A percentile compares a stretch with the other conserved stretches of the same genome.
Evolutionary conservation across 92 coral and sea anemone genomes (phyloP).

Genomic region (Siderastrea radians): DNA sequence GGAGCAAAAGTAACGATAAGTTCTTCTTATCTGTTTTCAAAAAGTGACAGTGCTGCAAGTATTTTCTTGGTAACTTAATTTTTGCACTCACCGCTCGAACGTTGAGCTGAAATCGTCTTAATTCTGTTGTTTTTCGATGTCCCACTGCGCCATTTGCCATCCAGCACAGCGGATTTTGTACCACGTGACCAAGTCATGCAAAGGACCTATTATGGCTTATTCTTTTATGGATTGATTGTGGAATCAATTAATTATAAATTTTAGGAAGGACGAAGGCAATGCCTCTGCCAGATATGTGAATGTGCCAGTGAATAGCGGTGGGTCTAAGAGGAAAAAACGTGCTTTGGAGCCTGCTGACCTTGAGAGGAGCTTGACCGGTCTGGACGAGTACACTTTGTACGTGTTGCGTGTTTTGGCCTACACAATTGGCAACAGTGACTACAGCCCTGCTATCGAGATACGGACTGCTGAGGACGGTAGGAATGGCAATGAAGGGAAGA

Average conservation of each 20-base stretch:
- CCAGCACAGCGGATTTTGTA: no score
- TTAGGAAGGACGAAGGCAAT: conserved; percentile 17
- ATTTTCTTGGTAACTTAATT: no score
- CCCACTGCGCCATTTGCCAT: no score
- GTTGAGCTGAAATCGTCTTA: no score
- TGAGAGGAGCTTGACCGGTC: conserved; percentile 41
- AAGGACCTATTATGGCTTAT: no score
- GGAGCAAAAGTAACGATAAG: no score
- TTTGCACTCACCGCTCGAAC: no score
- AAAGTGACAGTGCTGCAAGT: no score
- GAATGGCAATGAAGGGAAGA: not conserved
- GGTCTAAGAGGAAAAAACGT: conserved; percentile 20
- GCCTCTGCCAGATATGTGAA: not conserved
- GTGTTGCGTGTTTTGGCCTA: conserved; percentile 61
- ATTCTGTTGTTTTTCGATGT: no score
- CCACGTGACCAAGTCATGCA: no score
- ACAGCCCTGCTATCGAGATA: conserved; percentile 58
- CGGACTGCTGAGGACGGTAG: conserved; percentile 83
- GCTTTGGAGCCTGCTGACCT: conserved; percentile 18
- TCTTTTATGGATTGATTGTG: no score
- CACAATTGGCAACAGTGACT: conserved; percentile 65
- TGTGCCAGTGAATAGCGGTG: not conserved
- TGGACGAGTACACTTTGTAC: conserved; percentile 69
- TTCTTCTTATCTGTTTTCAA: no score
- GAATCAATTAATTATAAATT: not conserved